These are phyloP conservation scores for Marmota monax DNA, from an alignment of 2,113 vertebrate species.

Conservation along the genomic window DNA sequence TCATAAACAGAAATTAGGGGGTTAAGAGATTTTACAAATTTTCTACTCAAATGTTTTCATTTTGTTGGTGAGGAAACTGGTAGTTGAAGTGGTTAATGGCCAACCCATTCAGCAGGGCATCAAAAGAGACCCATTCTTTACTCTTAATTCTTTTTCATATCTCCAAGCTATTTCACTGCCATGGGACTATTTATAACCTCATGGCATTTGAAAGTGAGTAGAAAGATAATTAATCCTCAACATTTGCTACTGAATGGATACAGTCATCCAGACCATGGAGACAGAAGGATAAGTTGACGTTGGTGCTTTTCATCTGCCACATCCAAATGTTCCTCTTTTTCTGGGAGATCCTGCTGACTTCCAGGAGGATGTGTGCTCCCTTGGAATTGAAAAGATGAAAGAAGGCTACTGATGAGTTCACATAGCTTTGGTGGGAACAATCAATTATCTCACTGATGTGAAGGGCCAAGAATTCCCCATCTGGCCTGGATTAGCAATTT, in stretches of 20 bases:
- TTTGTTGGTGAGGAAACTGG: not conserved
- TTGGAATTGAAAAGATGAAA: not conserved
- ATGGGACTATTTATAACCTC: slow-evolving; percentile 46
- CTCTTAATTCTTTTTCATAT: slow-evolving; percentile 39
- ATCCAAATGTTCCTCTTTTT: slow-evolving; percentile 16
- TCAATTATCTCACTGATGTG: not conserved
- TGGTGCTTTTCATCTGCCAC: slow-evolving; percentile 19
- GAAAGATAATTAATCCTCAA: slow-evolving; percentile 57
- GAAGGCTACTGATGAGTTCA: not conserved
- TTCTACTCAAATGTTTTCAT: not conserved
- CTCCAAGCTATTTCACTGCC: slow-evolving; percentile 12
- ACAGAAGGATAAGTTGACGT: not conserved
- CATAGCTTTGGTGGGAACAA: not conserved
- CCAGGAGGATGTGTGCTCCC: not conserved
- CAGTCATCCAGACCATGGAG: slow-evolving; percentile 49
- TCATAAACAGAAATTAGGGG: not conserved
- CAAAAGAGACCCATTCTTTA: not conserved
- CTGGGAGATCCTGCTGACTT: not conserved
- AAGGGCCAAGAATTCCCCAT: not conserved
- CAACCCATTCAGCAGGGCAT: not conserved
- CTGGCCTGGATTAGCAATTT: not conserved
- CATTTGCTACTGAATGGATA: slow-evolving; percentile 59
- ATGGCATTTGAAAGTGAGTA: slow-evolving; percentile 54
- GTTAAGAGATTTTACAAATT: not conserved
- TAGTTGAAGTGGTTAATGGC: not conserved